A percentile compares a stretch with the other conserved stretches of the same genome.
Evolutionary conservation across 2,113 vertebrate genomes (phyloP).

Genomic region (Rhinolophus ferrumequinum): DNA sequence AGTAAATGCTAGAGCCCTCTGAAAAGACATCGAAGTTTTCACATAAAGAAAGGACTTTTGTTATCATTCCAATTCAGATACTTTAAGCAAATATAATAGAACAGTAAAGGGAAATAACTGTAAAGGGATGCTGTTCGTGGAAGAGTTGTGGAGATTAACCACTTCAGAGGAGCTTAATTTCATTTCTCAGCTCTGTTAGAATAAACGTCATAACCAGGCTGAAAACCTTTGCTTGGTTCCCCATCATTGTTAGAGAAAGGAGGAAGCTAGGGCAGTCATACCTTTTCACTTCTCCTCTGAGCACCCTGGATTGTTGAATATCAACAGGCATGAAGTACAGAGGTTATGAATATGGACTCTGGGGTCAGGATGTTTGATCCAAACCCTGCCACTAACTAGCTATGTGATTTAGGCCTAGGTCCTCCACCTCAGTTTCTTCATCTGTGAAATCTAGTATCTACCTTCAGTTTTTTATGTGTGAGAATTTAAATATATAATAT

Average conservation of each 20-base stretch:
- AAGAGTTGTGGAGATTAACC: background rate
- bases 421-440: background rate
- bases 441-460: background rate
- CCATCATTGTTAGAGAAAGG: background rate
- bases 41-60: background rate
- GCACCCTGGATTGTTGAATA: accelerated
- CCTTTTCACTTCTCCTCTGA: background rate
- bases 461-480: background rate
- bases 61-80: background rate
- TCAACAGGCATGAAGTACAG: background rate
- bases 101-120: background rate
- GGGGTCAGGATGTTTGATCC: background rate
- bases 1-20: background rate
- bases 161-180: background rate
- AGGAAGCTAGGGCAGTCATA: background rate
- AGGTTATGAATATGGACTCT: background rate
- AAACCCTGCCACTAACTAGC: background rate
- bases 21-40: background rate
- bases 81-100: background rate
- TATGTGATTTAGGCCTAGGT: background rate
- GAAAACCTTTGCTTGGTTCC: background rate
- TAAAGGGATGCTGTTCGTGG: background rate
- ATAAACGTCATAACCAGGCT: background rate
- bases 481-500: background rate
- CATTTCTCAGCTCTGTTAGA: background rate